These are phyloP conservation scores for Caenorhabditis virilis DNA, from an alignment of 2,888 invertebrate genomes.

Conservation along the genomic window DNA sequence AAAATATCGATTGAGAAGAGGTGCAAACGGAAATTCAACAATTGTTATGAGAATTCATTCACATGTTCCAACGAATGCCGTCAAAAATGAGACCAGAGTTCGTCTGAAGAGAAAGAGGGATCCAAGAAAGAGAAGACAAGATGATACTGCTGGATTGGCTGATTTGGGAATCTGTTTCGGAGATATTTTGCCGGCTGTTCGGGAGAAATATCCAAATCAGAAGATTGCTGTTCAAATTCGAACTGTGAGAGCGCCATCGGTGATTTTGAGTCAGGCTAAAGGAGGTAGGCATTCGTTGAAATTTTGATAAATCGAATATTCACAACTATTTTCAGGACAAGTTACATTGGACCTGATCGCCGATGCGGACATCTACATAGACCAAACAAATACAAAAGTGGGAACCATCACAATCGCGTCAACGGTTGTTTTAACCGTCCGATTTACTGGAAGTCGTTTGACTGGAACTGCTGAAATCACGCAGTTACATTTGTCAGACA, in stretches of 20 bases:
- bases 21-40: slow-evolving; percentile 9
- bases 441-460: slow-evolving; percentile 45
- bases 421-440: slow-evolving; percentile 48
- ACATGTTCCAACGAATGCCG: slow-evolving; percentile 8
- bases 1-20: slow-evolving; percentile 21
- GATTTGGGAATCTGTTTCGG: slow-evolving; percentile 66
- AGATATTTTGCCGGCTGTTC: slow-evolving; percentile 64
- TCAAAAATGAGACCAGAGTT: slow-evolving; percentile 15
- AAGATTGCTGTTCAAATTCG: slow-evolving; percentile 55
- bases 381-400: slow-evolving; percentile 54
- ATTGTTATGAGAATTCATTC: slow-evolving; percentile 19
- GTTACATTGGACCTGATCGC: slow-evolving; percentile 57
- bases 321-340: slow-evolving; percentile 34
- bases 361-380: slow-evolving; percentile 63
- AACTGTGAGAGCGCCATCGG: slow-evolving; percentile 60
- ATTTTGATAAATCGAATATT: not conserved
- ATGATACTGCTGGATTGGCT: slow-evolving; percentile 51
- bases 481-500: slow-evolving; percentile 48
- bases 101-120: slow-evolving; percentile 27
- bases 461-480: slow-evolving; percentile 57
- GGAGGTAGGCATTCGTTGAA: slow-evolving; percentile 38
- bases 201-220: slow-evolving; percentile 65
- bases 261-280: slow-evolving; percentile 45
- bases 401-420: slow-evolving; percentile 61
- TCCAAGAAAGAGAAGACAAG: slow-evolving; percentile 32